Evolutionary conservation across 2,113 vertebrate species (phyloP), one percentile per base, ranked within the genome.

Genomic region (Microcebus jonahi): DNA sequence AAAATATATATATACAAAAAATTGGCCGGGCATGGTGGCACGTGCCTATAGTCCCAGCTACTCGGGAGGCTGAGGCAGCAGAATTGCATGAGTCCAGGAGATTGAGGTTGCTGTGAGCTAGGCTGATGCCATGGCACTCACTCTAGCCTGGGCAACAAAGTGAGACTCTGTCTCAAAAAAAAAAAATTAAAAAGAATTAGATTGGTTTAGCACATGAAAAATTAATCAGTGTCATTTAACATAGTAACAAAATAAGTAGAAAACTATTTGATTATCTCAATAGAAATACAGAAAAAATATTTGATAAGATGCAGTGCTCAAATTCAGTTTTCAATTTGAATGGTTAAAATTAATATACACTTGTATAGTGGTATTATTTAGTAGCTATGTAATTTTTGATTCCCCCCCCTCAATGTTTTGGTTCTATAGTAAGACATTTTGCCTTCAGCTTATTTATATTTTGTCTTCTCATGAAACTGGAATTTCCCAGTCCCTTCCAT

Each of bases 191-290:
- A 8, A 45, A 73, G 15, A 92, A n/a, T 65, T 31, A 63, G 39
- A 7, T 83, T 88, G 76, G n/a, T 79, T 57, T 89, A 76, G 84
- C 25, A 55, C 23, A 25, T 94, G 70, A 65, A 95, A 65, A 92
- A 79, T 71, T 53, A 55, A 18, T 53, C 45, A 81, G 14, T 75
- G 42, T 82, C 75, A 87, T 55, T 79, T 85, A 79, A 70, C 45
- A 31, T 3, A 45, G 13, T 68, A 27, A 53, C 18, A 76, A 23
- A 91, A 82, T 79, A 70, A 88, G 61, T n/a, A 71, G 75, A 70
- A 91, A 50, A 50, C 17, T 34, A 6, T 55, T 31, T 59, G 45
- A 73, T 23, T 80, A 34, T 67, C 31, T 90, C 25, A 53, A 0
- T 67, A 86, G 36, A 63, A 63, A 63, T 63, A 5, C 25, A 59